Percentiles rank a stretch among this genome's conserved stretches.
Conservation (phyloP, 2,797 vertebrate species). For the Melanotaenia pygmaea region DNA sequence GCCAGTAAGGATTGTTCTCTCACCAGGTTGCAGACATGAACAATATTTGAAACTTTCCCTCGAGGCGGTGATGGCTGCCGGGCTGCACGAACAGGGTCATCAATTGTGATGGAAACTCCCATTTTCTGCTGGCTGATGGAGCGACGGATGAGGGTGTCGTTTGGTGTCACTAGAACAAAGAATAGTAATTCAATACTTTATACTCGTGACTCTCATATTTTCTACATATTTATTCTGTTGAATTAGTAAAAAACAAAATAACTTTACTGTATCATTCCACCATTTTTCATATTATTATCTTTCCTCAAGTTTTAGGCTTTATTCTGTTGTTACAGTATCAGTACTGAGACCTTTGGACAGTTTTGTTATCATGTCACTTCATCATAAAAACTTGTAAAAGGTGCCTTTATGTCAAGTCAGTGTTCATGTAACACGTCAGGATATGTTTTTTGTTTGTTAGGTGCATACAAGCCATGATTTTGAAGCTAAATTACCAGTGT, state of each 20-base stretch:
- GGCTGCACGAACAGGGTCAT: constrained; percentile 89
- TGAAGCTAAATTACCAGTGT: constrained; percentile 80
- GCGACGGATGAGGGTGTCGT: constrained; percentile 87
- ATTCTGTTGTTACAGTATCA: background rate
- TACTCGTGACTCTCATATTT: background rate
- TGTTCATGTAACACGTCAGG: no score
- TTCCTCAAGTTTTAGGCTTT: background rate
- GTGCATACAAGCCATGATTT: background rate
- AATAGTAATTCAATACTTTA: background rate
- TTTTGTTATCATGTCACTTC: background rate
- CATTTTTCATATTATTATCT: background rate
- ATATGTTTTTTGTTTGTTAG: no score
- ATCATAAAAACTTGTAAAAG: background rate
- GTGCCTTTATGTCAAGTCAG: no score
- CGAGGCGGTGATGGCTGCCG: constrained; percentile 89
- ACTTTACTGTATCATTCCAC: background rate
- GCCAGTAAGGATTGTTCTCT: constrained; percentile 15
- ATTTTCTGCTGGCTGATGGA: constrained; percentile 92
- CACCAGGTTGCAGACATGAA: constrained; percentile 92
- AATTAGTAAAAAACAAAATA: background rate
- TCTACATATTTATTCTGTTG: background rate
- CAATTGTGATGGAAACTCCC: constrained; percentile 90
- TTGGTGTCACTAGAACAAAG: constrained; percentile 79
- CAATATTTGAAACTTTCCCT: constrained; percentile 88
- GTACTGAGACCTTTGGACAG: background rate